Evolutionary conservation across 2,797 vertebrate species (phyloP).

Genomic region (Arrhamphus sclerolepis): DNA sequence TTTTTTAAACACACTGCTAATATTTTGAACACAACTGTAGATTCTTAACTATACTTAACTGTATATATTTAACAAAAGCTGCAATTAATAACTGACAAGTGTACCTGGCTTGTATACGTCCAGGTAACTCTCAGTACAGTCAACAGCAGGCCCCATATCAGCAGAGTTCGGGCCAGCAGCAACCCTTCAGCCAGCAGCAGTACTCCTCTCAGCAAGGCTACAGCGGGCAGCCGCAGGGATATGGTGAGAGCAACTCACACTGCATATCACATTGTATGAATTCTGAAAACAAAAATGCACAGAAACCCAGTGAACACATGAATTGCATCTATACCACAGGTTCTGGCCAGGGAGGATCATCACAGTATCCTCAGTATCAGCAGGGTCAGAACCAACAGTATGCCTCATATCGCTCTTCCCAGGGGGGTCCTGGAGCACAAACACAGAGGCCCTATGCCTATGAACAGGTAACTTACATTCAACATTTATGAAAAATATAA

Average conservation of each 20-base stretch:
- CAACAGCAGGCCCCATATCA: conserved; percentile 94
- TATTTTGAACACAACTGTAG: no score
- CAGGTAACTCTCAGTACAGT: conserved; percentile 93
- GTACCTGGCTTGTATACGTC: conserved; percentile 9
- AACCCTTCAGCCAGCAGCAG: conserved; percentile 90
- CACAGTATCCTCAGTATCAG: conserved; percentile 94
- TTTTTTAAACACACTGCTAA: no score
- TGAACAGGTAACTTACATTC: conserved; percentile 86
- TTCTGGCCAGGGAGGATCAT: conserved; percentile 85
- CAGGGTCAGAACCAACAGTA: conserved; percentile 94
- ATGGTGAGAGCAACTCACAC: conserved; percentile 80
- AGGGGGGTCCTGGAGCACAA: conserved; percentile 87
- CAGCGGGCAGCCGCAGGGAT: conserved; percentile 88
- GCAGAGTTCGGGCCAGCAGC: conserved; percentile 89
- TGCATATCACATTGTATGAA: neutral
- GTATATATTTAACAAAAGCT: no score
- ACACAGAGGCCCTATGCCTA: conserved; percentile 92
- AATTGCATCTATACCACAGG: conserved; percentile 52
- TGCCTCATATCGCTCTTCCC: conserved; percentile 88
- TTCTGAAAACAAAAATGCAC: neutral
- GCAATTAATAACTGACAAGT: neutral
- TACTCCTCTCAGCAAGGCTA: conserved; percentile 93
- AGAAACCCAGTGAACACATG: neutral
- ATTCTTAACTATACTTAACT: no score
- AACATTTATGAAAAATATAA: neutral